Percentiles rank a stretch among this genome's conserved stretches.
phyloP scores from a whole-genome alignment of 1,140 invertebrate species.

The Drosophila kikkawai region DNA sequence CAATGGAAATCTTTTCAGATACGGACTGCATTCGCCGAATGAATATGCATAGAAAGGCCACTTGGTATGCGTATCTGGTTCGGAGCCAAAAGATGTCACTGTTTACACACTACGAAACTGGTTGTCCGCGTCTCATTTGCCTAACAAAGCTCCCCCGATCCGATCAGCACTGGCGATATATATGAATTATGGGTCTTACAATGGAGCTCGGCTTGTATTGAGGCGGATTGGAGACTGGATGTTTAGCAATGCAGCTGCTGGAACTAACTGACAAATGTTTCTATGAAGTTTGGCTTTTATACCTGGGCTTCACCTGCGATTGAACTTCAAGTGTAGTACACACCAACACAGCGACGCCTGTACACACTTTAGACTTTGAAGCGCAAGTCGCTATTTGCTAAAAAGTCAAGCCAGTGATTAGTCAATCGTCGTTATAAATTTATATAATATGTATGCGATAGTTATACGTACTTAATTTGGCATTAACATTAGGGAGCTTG shows the following conservation, averaged over 20 bases:
- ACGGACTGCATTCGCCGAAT: slow-evolving; percentile 35
- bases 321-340: slow-evolving; percentile 60
- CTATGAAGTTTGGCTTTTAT: slow-evolving; percentile 74
- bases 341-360: slow-evolving; percentile 8
- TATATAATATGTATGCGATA: slow-evolving; percentile 53
- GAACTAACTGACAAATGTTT: slow-evolving; percentile 71
- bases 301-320: slow-evolving; percentile 48
- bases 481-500: slow-evolving; percentile 34
- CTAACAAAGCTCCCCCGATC: slow-evolving; percentile 18
- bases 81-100: slow-evolving; percentile 39
- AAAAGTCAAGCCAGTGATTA: slow-evolving; percentile 64
- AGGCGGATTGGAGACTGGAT: slow-evolving; percentile 44
- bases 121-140: slow-evolving; percentile 26
- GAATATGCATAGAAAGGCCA: slow-evolving; percentile 34
- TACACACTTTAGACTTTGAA: slow-evolving; percentile 63
- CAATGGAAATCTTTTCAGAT: slow-evolving; percentile 32
- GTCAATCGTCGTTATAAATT: slow-evolving; percentile 60
- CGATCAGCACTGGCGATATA: slow-evolving; percentile 8
- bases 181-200: slow-evolving; percentile 52
- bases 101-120: slow-evolving; percentile 43
- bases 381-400: slow-evolving; percentile 48
- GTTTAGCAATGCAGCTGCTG: slow-evolving; percentile 65
- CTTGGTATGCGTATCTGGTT: slow-evolving; percentile 35
- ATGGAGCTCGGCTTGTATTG: slow-evolving; percentile 39
- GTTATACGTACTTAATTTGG: slow-evolving; percentile 49